Evolutionary conservation across 2,113 vertebrate species (phyloP).

Genomic region (Heloderma charlesbogerti): DNA sequence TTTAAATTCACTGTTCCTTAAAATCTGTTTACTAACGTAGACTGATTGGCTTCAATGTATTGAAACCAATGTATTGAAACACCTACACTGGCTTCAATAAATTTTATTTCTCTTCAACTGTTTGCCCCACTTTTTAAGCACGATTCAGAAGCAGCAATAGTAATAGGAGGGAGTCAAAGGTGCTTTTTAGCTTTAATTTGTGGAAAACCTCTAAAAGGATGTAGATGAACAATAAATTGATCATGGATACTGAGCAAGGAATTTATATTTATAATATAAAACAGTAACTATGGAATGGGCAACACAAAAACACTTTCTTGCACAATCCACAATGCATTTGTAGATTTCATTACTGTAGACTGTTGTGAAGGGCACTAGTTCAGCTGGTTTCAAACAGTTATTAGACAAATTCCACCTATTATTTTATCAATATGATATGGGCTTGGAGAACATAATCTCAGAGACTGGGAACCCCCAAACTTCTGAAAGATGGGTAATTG

Average conservation of each 20-base stretch:
- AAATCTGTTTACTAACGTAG: not conserved
- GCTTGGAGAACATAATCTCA: not conserved
- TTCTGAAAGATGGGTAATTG: not conserved
- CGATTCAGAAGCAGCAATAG: not conserved
- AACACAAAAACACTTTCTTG: slow-evolving; percentile 4
- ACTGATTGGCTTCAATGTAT: too few species aligned
- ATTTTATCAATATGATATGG: not conserved
- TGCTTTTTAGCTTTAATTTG: slow-evolving; percentile 12
- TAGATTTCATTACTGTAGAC: not conserved
- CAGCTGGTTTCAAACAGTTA: not conserved
- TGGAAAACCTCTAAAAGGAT: not conserved
- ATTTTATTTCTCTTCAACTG: not conserved
- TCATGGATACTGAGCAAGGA: not conserved
- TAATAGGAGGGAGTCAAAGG: not conserved
- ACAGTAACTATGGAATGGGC: not conserved
- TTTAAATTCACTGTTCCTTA: not conserved
- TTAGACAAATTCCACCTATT: not conserved
- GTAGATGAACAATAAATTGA: not conserved
- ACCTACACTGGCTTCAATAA: not conserved
- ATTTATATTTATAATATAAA: not conserved
- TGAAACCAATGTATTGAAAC: not conserved
- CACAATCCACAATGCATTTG: not conserved
- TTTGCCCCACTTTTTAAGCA: not conserved
- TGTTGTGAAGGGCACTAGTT: not conserved
- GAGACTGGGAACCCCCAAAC: not conserved